Evolutionary conservation across 2,888 invertebrate genomes (phyloP), one percentile per base, ranked within the genome.

Genomic region (Falcaria lacertinaria): DNA sequence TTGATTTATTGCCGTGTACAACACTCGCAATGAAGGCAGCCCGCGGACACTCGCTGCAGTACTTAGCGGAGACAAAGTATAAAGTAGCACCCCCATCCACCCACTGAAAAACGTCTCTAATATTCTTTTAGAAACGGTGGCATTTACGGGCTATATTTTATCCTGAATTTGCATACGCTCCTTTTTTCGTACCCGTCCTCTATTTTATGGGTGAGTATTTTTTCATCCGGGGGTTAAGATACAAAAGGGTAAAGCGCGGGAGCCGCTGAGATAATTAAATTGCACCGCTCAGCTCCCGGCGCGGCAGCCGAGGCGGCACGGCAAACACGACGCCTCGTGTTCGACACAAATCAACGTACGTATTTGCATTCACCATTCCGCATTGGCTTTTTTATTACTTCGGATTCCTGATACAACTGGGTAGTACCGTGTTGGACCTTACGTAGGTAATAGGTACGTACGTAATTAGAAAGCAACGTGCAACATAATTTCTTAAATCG

Each of bases 141-240:
- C 90, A 90, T 90, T 90, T 90, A 90, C 90, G 89, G 89, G 90
- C 90, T 90, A 90, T 90, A 90, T 90, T 90, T 90, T 90, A 90
- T 89, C 89, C 89, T 79, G 90, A 90, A 90, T 90, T 90, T 90
- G 90, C 90, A 90, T 90, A 90, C 90, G 89, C 89, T 89, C 86
- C 85, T 90, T 88, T 90, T 84, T 87, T 82, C 82, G 80, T 85
- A 86, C 87, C 88, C 87, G 87, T 88, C 86, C 84, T 87, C 87
- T 88, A 85, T 84, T 87, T 87, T 88, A 88, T 88, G 88, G 88
- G 89, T 85, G 88, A 86, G 89, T 78, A 87, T 89, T 89, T 89
- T 89, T 87, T 88, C 80, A 82, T 80, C 81, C 79, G 83, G 78
- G 89, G 89, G 90, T 84, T 88, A 89, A 85, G 87, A 87, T 89